Conservation (phyloP, 2,888 invertebrate genomes). For the Amblyteles armatorius region DNA sequence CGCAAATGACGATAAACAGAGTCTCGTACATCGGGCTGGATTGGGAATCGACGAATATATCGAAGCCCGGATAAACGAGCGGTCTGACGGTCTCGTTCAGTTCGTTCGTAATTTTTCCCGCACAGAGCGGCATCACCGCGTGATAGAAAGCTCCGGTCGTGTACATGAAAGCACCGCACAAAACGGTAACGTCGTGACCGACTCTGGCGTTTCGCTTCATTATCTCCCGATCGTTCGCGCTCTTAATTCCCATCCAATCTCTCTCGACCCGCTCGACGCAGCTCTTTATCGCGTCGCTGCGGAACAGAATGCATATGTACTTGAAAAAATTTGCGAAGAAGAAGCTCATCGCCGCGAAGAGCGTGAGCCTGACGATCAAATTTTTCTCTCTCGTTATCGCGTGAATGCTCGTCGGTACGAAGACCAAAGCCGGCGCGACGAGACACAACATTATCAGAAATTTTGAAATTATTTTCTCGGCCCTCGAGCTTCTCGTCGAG, state of each 20-base stretch:
- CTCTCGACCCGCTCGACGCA: constrained; percentile 73
- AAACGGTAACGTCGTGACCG: constrained; percentile 56
- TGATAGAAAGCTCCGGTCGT: constrained; percentile 62
- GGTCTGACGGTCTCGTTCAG: constrained; percentile 71
- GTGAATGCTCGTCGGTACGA: constrained; percentile 36
- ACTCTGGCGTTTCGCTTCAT: constrained; percentile 61
- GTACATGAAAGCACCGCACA: constrained; percentile 70
- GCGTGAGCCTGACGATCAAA: neutral
- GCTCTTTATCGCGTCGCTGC: constrained; percentile 30
- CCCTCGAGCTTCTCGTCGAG: constrained; percentile 5
- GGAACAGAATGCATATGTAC: constrained; percentile 24
- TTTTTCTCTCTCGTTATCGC: constrained; percentile 37
- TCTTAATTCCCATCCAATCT: constrained; percentile 73
- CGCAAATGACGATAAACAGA: constrained; percentile 64
- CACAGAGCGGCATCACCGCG: constrained; percentile 59
- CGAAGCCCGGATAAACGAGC: constrained; percentile 75
- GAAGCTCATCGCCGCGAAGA: constrained; percentile 29
- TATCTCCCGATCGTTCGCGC: constrained; percentile 37
- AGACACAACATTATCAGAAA: constrained; percentile 17
- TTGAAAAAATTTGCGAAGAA: constrained; percentile 32
- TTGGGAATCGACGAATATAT: constrained; percentile 68
- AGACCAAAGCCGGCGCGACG: constrained; percentile 31
- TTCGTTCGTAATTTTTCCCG: constrained; percentile 49
- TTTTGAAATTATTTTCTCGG: constrained; percentile 23
- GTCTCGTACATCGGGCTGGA: constrained; percentile 72